Percentiles rank a stretch among this genome's conserved stretches.
Conservation (phyloP, 2,797 vertebrate genomes). For the Silurus aristotelis region DNA sequence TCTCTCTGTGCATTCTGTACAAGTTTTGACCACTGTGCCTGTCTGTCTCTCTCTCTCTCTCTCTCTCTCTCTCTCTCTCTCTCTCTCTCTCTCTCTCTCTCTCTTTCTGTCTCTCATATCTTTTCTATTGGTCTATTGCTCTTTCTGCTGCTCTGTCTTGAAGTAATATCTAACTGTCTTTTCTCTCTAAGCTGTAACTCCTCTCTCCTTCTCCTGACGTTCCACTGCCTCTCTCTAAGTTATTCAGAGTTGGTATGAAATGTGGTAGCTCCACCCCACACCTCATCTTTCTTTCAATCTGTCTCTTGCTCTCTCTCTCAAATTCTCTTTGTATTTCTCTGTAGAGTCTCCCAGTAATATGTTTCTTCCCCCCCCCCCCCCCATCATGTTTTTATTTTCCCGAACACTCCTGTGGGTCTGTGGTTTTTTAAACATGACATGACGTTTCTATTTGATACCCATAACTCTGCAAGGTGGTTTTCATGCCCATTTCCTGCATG, state of each 20-base stretch:
- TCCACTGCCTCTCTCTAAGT: conserved; percentile 78
- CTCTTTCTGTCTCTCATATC: conserved; percentile 53
- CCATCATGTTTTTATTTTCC: conserved; percentile 54
- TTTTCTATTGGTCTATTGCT: conserved; percentile 37
- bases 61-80: conserved; percentile 43
- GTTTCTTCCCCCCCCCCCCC: conserved; percentile 7
- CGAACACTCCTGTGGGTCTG: conserved; percentile 67
- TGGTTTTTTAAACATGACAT: conserved; percentile 76
- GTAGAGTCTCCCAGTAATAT: conserved; percentile 60
- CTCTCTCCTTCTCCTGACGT: conserved; percentile 77
- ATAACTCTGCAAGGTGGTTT: conserved; percentile 69
- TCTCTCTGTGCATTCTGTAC: conserved; percentile 80
- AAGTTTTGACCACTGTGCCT: conserved; percentile 72
- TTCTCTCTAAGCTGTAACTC: conserved; percentile 73
- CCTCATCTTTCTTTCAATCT: conserved; percentile 46
- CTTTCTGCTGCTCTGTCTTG: conserved; percentile 55
- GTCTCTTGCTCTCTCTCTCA: conserved; percentile 42
- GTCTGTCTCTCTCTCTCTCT: conserved; percentile 16
- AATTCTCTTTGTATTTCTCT: conserved; percentile 35
- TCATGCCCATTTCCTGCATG: conserved; percentile 79
- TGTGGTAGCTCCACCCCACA: conserved; percentile 73
- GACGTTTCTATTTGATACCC: conserved; percentile 67
- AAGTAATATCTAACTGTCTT: conserved; percentile 62
- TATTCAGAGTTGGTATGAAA: conserved; percentile 87
- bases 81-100: conserved; percentile 62